Evolutionary conservation across 2,888 invertebrate species (phyloP), one percentile per base, ranked within the genome.

Genomic region (Eristalinus sepulchralis): DNA sequence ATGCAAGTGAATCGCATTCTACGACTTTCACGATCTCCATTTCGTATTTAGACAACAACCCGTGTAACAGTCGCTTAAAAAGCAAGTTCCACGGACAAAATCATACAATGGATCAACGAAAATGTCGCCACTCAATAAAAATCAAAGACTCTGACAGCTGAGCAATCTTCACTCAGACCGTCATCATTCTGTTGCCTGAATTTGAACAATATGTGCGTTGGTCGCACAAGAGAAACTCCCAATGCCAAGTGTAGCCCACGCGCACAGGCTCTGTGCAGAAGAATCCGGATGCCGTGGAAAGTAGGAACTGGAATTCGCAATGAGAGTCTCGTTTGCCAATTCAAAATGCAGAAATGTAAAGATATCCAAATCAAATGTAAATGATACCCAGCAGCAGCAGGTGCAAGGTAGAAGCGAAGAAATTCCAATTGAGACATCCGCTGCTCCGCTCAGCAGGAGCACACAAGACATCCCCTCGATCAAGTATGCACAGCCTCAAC

Each of bases 221-320:
- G 27, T 17, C 17, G 47, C 17, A 8, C 17, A 47, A 47, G 47
- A 47, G 47, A 47, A 47, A 47, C 47, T 47, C 17, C 47, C 47
- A 47, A 17, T 47, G 17, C 17, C 47, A 17, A 17, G 17, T 6
- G 47, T 47, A 47, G 17, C 47, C 47, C 47, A 47, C 47, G 47
- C 47, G n/a, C 47, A 47, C 47, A 17, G 17, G n/a, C 47, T 47
- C 47, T 17, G n/a, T 47, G 47, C 17, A 47, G 47, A 17, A 47
- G 47, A 47, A 47, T 47, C 47, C 47, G 47, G 47, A 57, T 57
- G 8, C 57, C 57, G 24, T 24, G 24, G 57, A 57, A 57, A 57
- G 57, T 27, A 57, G 57, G 57, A 57, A 57, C 57, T 57, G 24
- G 57, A 57, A 57, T 57, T 57, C 13, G 57, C 57, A 57, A 57